phyloP scores from a whole-genome alignment of 2,888 invertebrate genomes.

The Parochlus steinenii region DNA sequence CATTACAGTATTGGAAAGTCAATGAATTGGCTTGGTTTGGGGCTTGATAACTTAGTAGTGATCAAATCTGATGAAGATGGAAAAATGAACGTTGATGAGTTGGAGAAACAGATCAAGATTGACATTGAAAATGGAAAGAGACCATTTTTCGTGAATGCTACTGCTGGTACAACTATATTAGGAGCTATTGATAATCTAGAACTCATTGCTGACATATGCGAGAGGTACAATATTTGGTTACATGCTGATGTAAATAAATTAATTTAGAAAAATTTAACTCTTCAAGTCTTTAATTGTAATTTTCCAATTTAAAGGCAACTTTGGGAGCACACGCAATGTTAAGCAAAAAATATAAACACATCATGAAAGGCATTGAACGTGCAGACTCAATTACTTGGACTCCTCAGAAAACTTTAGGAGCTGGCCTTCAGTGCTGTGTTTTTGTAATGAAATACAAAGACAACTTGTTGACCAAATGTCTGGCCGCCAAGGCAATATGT shows the following conservation, averaged over 20 bases:
- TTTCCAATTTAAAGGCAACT: no score
- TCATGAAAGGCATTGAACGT: slow-evolving; percentile 35
- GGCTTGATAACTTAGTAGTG: slow-evolving; percentile 47
- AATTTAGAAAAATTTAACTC: no score
- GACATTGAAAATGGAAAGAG: slow-evolving; percentile 32
- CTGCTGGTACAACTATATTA: slow-evolving; percentile 65
- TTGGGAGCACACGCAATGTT: slow-evolving; percentile 62
- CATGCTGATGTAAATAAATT: slow-evolving; percentile 70
- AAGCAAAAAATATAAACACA: slow-evolving; percentile 40
- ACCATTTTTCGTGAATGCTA: slow-evolving; percentile 57
- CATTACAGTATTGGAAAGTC: slow-evolving; percentile 72
- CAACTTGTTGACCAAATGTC: slow-evolving; percentile 44
- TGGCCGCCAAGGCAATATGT: slow-evolving; percentile 49
- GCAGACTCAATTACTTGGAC: slow-evolving; percentile 70
- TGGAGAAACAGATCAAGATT: slow-evolving; percentile 41
- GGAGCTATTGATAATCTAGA: slow-evolving; percentile 66
- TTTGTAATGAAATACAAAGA: slow-evolving; percentile 37
- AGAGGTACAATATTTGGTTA: slow-evolving; percentile 53
- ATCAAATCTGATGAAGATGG: slow-evolving; percentile 51
- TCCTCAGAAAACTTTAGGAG: slow-evolving; percentile 71
- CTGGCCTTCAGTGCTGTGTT: slow-evolving; percentile 59
- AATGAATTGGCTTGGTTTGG: slow-evolving; percentile 68
- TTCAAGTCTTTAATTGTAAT: no score
- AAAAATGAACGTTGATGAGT: slow-evolving; percentile 43
- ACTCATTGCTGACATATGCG: slow-evolving; percentile 48